phyloP scores from a whole-genome alignment of 2,113 vertebrate genomes.

The Gavialis gangeticus region DNA sequence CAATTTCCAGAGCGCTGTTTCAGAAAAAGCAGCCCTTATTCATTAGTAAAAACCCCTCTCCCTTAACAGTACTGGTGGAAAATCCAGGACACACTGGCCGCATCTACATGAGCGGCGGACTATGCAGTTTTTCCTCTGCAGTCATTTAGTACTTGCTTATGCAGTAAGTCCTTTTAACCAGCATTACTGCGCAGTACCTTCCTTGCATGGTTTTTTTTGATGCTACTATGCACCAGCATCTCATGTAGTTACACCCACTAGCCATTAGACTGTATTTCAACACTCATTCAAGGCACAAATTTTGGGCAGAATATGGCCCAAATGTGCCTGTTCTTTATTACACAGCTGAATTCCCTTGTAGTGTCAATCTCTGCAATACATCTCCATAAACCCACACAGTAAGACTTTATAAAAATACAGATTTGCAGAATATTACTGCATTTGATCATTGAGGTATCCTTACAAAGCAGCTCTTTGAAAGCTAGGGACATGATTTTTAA shows the following conservation, averaged over 20 bases:
- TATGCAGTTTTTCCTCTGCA: too few species aligned
- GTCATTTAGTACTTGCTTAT: too few species aligned
- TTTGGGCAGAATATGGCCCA: background rate
- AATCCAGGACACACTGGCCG: too few species aligned
- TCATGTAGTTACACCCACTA: too few species aligned
- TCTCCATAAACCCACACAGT: constrained; percentile 29
- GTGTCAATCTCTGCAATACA: constrained; percentile 39
- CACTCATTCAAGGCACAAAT: constrained; percentile 20
- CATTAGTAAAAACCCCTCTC: background rate
- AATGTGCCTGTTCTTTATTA: constrained; percentile 64
- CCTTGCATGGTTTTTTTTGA: too few species aligned
- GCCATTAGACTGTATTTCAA: too few species aligned
- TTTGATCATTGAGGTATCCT: constrained; percentile 32
- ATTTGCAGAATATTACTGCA: constrained; percentile 1
- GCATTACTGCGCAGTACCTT: too few species aligned
- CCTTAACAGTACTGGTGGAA: background rate
- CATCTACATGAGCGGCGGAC: too few species aligned
- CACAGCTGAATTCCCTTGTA: constrained; percentile 5
- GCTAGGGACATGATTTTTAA: background rate
- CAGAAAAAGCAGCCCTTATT: background rate
- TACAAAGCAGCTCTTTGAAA: background rate
- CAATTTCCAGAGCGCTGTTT: background rate
- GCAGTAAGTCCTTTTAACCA: too few species aligned
- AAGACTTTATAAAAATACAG: constrained; percentile 19
- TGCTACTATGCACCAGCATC: too few species aligned